phyloP scores from a whole-genome alignment of 1,140 invertebrate species.

The Drosophila parvula region DNA sequence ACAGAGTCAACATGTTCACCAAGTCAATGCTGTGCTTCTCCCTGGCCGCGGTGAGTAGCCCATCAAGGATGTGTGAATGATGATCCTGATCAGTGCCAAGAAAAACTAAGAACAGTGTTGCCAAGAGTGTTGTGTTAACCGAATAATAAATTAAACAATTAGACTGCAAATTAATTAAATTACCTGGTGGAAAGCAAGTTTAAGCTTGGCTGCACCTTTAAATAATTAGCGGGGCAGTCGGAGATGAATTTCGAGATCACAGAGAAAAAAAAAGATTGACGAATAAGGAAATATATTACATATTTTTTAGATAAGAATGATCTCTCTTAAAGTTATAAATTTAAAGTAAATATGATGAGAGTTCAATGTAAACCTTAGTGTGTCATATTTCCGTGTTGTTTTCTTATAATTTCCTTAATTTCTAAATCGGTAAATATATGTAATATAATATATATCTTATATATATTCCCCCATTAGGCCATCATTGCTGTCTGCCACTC shows the following conservation, averaged over 20 bases:
- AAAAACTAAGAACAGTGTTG: conserved; percentile 8
- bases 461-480: conserved; percentile 41
- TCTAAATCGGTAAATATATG: neutral
- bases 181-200: conserved; percentile 5
- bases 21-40: conserved; percentile 63
- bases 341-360: neutral
- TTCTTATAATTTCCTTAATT: no score
- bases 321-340: neutral
- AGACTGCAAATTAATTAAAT: neutral
- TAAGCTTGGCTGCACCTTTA: conserved; percentile 24
- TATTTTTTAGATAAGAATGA: no score
- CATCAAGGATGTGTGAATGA: conserved; percentile 17
- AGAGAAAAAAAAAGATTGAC: neutral
- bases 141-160: neutral
- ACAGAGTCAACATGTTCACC: conserved; percentile 58
- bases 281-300: neutral
- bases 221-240: conserved; percentile 17
- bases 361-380: no score
- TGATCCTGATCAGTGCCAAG: conserved; percentile 33
- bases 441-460: neutral
- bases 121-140: conserved; percentile 11
- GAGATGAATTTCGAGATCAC: conserved; percentile 7
- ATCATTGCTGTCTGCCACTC: conserved; percentile 72
- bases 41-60: conserved; percentile 73
- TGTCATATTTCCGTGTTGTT: no score